These are phyloP conservation scores for Rutilus rutilus DNA, from an alignment of 2,113 vertebrate genomes.

Conservation along the genomic window DNA sequence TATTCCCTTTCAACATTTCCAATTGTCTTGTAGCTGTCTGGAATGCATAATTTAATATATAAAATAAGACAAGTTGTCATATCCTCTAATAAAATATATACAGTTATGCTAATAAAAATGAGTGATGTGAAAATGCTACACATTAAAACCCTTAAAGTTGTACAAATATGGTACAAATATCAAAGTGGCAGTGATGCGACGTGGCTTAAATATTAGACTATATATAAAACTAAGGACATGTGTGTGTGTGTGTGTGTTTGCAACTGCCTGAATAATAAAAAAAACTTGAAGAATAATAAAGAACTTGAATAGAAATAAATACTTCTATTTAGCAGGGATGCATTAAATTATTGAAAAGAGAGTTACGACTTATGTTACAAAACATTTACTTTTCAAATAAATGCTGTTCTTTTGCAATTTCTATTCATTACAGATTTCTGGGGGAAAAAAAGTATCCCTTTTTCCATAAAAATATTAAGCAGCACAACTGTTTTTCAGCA, in stretches of 20 bases:
- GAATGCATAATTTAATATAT: conserved; percentile 66
- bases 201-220: background rate
- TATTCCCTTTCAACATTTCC: conserved; percentile 18
- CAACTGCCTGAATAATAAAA: background rate
- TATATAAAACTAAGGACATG: background rate
- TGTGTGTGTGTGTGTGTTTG: background rate
- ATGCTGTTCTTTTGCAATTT: background rate
- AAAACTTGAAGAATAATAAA: too few species aligned
- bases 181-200: conserved; percentile 5
- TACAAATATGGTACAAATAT: conserved; percentile 28
- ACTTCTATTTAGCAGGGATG: background rate
- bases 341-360: background rate
- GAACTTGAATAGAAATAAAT: conserved; percentile 11
- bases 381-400: background rate
- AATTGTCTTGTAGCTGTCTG: conserved; percentile 33
- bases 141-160: background rate
- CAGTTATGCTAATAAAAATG: conserved; percentile 55
- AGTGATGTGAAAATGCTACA: conserved; percentile 32
- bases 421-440: too few species aligned
- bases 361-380: background rate
- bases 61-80: conserved; percentile 51
- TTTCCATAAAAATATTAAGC: background rate
- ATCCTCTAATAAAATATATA: conserved; percentile 66
- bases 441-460: too few species aligned
- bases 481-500: background rate